phyloP scores from a whole-genome alignment of 2,797 vertebrate species.

The Sebastes glaucus region DNA sequence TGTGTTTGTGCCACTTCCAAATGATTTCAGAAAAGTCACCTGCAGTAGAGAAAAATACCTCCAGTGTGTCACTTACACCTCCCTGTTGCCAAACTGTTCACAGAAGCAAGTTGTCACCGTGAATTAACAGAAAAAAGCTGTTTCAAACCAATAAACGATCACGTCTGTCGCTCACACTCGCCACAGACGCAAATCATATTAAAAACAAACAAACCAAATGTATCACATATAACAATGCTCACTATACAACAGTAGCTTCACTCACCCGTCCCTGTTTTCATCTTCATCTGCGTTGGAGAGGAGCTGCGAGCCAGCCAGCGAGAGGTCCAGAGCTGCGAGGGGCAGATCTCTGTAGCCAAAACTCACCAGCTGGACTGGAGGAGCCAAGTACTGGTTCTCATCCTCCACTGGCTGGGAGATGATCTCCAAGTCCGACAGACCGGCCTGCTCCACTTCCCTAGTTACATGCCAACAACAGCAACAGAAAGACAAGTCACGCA shows the following conservation, averaged over 20 bases:
- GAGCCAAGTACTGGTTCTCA: slow-evolving; percentile 86
- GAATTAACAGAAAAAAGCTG: background rate
- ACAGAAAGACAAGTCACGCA: slow-evolving; percentile 21
- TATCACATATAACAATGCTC: background rate
- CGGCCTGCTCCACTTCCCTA: slow-evolving; percentile 76
- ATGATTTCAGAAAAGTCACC: slow-evolving; percentile 6
- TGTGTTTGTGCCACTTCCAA: background rate
- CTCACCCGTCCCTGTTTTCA: slow-evolving; percentile 92
- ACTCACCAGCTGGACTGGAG: slow-evolving; percentile 88
- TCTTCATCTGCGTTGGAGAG: slow-evolving; percentile 92
- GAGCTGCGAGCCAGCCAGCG: slow-evolving; percentile 90
- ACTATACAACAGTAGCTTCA: background rate
- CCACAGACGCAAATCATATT: background rate
- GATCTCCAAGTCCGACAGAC: slow-evolving; percentile 90
- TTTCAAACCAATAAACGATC: background rate
- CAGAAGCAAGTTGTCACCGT: background rate
- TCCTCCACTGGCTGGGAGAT: slow-evolving; percentile 93
- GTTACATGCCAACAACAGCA: slow-evolving; percentile 38
- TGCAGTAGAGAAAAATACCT: background rate
- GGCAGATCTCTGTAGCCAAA: slow-evolving; percentile 91
- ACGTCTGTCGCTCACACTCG: background rate
- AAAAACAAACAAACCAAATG: background rate
- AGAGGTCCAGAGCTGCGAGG: slow-evolving; percentile 89
- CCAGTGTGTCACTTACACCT: slow-evolving; percentile 6
- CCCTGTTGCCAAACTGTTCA: background rate